Evolutionary conservation across 2,888 invertebrate genomes (phyloP).

Genomic region (Argyra leucocephala): DNA sequence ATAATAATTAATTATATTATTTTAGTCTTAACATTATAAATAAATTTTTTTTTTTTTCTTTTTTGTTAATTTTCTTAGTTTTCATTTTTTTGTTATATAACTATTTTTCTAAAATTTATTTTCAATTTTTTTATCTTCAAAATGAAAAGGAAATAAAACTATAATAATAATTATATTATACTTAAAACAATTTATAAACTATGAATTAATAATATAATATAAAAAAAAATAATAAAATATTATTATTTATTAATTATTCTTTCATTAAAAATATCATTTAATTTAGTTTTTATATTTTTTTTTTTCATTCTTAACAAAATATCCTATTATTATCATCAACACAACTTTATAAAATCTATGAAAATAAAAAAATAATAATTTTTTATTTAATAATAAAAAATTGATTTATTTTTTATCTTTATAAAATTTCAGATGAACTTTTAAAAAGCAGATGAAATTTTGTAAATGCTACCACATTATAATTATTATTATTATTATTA

Average conservation of each 20-base stretch:
- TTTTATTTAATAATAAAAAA: too few species aligned
- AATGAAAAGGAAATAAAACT: background rate
- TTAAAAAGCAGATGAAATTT: too few species aligned
- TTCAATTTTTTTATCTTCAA: background rate
- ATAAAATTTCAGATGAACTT: too few species aligned
- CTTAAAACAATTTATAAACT: constrained; percentile 6
- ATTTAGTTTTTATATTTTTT: constrained; percentile 8
- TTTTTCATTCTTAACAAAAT: constrained; percentile 10
- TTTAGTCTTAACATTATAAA: background rate
- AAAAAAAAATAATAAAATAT: background rate
- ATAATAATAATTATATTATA: background rate
- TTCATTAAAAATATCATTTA: constrained; percentile 10
- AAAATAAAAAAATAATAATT: too few species aligned
- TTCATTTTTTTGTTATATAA: background rate
- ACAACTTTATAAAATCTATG: background rate
- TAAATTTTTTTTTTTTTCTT: background rate
- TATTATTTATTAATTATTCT: background rate
- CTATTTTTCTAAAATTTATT: background rate
- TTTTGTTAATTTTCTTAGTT: background rate
- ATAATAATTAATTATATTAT: background rate
- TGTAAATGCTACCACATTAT: too few species aligned
- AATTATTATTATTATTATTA: too few species aligned
- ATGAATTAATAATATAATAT: background rate
- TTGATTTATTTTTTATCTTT: too few species aligned
- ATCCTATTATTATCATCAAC: constrained; percentile 15